Percentiles rank a stretch among this genome's conserved stretches.
These are phyloP conservation scores for Nycticryphes semicollaris DNA, from an alignment of 2,113 vertebrate genomes.

Conservation along the genomic window DNA sequence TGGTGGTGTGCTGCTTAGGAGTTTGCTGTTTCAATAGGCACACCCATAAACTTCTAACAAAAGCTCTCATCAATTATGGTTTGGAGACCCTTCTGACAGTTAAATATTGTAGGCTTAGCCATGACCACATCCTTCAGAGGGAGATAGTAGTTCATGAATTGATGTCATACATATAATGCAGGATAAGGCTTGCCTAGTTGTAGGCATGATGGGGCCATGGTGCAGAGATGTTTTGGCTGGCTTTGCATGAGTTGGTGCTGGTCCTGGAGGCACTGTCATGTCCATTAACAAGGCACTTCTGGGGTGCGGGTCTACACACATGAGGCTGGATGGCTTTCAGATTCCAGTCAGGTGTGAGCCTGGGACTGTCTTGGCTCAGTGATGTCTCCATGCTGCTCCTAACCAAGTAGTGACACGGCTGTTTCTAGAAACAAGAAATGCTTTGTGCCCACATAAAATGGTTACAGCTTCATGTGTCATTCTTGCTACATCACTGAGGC, in stretches of 20 bases:
- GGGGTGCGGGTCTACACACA: neutral
- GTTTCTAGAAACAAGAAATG: neutral
- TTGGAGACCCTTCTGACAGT: neutral
- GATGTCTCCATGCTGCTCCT: neutral
- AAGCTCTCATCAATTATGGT: neutral
- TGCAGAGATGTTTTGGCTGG: neutral
- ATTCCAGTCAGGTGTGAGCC: neutral
- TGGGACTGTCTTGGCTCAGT: neutral
- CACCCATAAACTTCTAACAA: neutral
- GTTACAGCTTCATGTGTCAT: neutral
- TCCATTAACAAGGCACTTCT: neutral
- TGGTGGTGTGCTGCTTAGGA: neutral
- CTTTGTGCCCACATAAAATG: neutral
- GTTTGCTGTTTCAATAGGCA: neutral
- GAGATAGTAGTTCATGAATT: neutral
- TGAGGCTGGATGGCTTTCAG: neutral
- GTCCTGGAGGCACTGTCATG: neutral
- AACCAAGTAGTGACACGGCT: neutral
- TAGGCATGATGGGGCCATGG: rapidly evolving
- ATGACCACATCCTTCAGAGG: neutral
- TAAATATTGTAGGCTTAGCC: neutral
- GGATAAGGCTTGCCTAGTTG: neutral
- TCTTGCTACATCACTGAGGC: neutral
- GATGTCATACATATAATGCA: neutral
- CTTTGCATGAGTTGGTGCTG: neutral